These are phyloP conservation scores for Typhlichthys eigenmanni DNA, from an alignment of 2,797 vertebrate species.

Conservation along the genomic window DNA sequence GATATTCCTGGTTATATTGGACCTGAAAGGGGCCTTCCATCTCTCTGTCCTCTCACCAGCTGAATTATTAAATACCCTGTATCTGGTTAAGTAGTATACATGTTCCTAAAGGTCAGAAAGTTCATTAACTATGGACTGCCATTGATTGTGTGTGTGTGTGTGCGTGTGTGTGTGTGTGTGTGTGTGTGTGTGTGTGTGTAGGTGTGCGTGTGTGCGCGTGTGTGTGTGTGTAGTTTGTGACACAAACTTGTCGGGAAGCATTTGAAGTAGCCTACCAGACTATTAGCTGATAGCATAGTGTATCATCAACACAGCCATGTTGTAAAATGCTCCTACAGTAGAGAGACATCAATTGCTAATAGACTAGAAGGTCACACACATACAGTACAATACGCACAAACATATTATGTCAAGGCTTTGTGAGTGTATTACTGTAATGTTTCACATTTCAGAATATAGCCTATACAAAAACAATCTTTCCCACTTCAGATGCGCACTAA, in stretches of 20 bases:
- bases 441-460: conserved; percentile 28
- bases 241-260: no score
- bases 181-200: conserved; percentile 32
- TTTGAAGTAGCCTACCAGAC: no score
- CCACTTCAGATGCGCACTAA: conserved; percentile 12
- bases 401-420: not conserved
- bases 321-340: no score
- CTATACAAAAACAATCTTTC: not conserved
- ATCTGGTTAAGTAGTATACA: conserved; percentile 79
- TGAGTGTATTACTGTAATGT: conserved; percentile 19
- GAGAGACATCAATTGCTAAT: no score
- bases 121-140: conserved; percentile 80
- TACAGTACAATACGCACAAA: no score
- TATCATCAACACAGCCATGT: no score
- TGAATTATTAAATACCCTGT: conserved; percentile 87
- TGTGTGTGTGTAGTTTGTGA: no score
- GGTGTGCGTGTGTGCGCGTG: conserved; percentile 31
- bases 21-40: conserved; percentile 56
- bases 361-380: no score
- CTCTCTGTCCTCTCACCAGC: conserved; percentile 72
- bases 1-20: conserved; percentile 77
- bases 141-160: conserved; percentile 75
- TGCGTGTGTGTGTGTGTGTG: no score
- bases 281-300: no score
- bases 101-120: conserved; percentile 86